A percentile compares a stretch with the other conserved stretches of the same genome.
Conservation (phyloP, 1,140 invertebrate genomes). For the Lepidurus arcticus region DNA sequence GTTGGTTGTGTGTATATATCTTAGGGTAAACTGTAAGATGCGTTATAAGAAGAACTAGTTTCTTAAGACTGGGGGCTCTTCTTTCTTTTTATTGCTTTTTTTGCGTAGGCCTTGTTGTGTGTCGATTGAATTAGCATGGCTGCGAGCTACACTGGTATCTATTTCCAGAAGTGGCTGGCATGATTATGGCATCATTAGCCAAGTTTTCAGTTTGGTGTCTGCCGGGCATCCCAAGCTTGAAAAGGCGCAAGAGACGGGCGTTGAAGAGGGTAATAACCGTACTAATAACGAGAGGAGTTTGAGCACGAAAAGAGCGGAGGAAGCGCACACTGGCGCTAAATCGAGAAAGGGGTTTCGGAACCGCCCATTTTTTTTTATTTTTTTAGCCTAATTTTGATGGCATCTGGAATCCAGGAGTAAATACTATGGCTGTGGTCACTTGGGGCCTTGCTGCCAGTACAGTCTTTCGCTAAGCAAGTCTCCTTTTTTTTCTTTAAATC, state of each 20-base stretch:
- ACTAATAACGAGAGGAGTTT: conserved; percentile 19
- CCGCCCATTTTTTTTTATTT: neutral
- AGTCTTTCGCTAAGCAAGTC: neutral
- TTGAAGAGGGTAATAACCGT: conserved; percentile 21
- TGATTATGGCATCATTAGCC: conserved; percentile 21
- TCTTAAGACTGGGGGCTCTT: neutral
- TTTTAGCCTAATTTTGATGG: neutral
- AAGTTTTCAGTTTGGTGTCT: conserved; percentile 19
- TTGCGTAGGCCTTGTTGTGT: conserved; percentile 16
- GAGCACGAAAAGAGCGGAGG: neutral
- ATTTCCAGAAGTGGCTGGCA: conserved; percentile 18
- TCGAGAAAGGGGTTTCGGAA: neutral
- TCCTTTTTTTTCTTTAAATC: too few relatives aligned
- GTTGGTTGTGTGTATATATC: neutral
- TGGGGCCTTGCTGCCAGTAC: neutral
- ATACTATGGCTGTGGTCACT: neutral
- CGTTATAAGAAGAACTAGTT: too few relatives aligned
- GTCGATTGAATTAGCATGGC: conserved; percentile 14
- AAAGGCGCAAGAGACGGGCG: conserved; percentile 2
- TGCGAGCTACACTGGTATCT: conserved; percentile 3
- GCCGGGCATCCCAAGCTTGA: conserved; percentile 13
- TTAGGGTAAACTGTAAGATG: neutral
- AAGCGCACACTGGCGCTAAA: neutral
- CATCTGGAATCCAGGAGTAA: conserved; percentile 13
- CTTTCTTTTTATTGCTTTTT: neutral